Conservation (phyloP, 2,113 vertebrate species). For the Ptilorrhoa leucosticta region DNA sequence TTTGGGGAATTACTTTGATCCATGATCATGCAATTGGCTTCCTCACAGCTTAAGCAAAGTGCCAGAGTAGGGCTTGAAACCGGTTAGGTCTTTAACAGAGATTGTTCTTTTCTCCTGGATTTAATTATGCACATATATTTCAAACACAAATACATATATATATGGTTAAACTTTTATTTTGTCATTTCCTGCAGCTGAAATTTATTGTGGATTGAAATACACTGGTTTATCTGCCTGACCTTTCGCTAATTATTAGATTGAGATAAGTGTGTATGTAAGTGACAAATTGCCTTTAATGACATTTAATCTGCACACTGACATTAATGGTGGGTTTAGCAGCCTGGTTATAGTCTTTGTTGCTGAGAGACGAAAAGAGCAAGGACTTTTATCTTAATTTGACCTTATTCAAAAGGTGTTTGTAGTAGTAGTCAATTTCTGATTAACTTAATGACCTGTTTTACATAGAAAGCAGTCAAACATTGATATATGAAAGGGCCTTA, state of each 20-base stretch:
- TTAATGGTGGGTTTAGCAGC: slow-evolving; percentile 67
- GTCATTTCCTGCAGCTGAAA: slow-evolving; percentile 39
- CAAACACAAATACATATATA: neutral
- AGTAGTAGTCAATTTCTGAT: slow-evolving; percentile 70
- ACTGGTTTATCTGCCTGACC: slow-evolving; percentile 69
- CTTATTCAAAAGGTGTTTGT: slow-evolving; percentile 74
- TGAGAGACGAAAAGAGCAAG: slow-evolving; percentile 52
- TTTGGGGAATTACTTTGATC: neutral
- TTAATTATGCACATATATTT: neutral
- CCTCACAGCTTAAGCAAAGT: neutral
- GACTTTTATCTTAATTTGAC: slow-evolving; percentile 75
- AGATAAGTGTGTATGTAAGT: slow-evolving; percentile 70
- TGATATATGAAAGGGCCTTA: slow-evolving; percentile 51
- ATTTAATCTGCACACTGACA: slow-evolving; percentile 72
- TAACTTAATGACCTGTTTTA: slow-evolving; percentile 74
- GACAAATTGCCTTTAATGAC: slow-evolving; percentile 77
- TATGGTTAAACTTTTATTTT: slow-evolving; percentile 25
- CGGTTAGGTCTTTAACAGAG: neutral
- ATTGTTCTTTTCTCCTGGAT: neutral
- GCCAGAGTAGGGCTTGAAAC: neutral
- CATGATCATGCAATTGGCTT: neutral
- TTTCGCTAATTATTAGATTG: slow-evolving; percentile 75
- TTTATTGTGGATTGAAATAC: slow-evolving; percentile 48
- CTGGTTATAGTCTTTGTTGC: slow-evolving; percentile 61
- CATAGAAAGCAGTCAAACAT: slow-evolving; percentile 68